Evolutionary conservation across 2,888 invertebrate species (phyloP).

Genomic region (Perizoma affinitatum): DNA sequence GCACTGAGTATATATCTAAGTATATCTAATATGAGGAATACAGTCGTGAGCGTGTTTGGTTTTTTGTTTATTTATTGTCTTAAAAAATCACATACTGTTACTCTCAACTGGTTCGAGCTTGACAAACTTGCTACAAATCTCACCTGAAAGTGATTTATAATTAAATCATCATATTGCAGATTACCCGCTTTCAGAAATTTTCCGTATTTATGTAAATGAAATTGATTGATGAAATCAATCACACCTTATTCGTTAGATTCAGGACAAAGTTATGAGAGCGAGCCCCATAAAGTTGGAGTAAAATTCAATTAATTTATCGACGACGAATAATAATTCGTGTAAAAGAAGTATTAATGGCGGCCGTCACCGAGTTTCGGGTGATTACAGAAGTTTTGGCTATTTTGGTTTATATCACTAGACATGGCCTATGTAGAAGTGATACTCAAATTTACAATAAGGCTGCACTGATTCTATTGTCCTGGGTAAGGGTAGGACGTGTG

Average conservation of each 20-base stretch:
- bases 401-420: constrained; percentile 17
- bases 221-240: constrained; percentile 38
- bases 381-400: constrained; percentile 36
- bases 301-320: constrained; percentile 70
- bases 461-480: no score
- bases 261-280: constrained; percentile 43
- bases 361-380: constrained; percentile 40
- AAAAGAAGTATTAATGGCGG: constrained; percentile 56
- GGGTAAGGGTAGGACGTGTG: no score
- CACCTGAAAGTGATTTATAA: background rate
- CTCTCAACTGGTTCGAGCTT: no score
- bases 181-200: background rate
- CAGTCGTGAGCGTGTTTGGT: no score
- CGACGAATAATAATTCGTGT: constrained; percentile 59
- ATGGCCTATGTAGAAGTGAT: no score
- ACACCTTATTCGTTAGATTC: constrained; percentile 48
- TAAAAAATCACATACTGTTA: no score
- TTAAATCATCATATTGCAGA: background rate
- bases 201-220: background rate
- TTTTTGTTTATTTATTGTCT: no score
- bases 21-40: no score
- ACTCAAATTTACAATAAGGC: no score
- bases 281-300: constrained; percentile 56
- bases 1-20: no score
- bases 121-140: no score